Conservation (phyloP, 2,888 invertebrate species). For the Scaptomyza cyrtandrae region DNA sequence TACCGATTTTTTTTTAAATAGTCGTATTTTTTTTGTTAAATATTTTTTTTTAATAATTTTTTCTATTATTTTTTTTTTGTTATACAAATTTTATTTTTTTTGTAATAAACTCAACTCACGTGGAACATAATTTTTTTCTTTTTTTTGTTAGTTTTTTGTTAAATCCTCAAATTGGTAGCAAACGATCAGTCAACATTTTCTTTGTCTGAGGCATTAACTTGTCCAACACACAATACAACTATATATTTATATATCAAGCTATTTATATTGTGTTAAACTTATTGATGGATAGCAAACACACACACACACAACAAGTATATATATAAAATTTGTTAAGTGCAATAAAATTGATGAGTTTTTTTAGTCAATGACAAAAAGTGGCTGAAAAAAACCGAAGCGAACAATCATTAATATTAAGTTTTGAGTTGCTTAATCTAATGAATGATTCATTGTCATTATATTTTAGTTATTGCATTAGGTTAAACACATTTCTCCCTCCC, state of each 20-base stretch:
- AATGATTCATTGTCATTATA: constrained; percentile 1
- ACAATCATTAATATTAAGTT: not conserved
- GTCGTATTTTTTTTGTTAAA: no score
- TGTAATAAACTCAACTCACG: no score
- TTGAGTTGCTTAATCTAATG: not conserved
- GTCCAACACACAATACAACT: constrained; percentile 19
- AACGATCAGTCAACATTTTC: constrained; percentile 47
- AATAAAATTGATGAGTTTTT: constrained; percentile 46
- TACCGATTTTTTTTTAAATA: no score
- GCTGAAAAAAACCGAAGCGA: not conserved
- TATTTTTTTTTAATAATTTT: no score
- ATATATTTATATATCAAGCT: constrained; percentile 8
- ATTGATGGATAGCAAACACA: constrained; percentile 46
- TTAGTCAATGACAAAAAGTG: constrained; percentile 10
- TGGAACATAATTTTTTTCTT: no score
- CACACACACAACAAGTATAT: constrained; percentile 4
- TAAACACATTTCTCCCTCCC: constrained; percentile 21
- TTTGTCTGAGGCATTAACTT: constrained; percentile 32
- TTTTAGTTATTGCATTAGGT: constrained; percentile 4
- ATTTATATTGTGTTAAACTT: constrained; percentile 19
- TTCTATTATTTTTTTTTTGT: no score
- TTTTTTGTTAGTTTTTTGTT: not conserved
- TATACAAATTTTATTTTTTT: no score
- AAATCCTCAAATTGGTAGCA: not conserved
- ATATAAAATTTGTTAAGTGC: constrained; percentile 24